Conservation (phyloP, 2,888 invertebrate species). For the Drosophila nr. medialis region DNA sequence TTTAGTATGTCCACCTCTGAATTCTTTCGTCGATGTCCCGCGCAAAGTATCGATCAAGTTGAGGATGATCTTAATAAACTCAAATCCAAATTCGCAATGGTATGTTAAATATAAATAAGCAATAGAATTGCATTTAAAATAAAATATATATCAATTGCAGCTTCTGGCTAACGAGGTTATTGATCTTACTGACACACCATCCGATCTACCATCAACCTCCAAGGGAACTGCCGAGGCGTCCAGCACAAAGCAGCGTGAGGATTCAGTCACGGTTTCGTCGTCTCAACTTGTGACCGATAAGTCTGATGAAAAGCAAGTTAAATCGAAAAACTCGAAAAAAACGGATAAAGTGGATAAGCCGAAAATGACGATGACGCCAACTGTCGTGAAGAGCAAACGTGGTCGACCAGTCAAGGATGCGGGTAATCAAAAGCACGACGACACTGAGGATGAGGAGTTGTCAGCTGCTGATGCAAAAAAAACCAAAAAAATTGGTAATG, state of each 20-base stretch:
- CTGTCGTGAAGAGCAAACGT: too few species aligned
- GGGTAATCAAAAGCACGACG: too few species aligned
- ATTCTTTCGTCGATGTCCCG: conserved; percentile 13
- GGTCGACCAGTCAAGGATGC: too few species aligned
- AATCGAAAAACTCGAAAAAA: too few species aligned
- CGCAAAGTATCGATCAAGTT: conserved; percentile 17
- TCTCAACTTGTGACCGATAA: background rate
- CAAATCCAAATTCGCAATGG: conserved; percentile 25
- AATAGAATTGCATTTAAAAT: background rate
- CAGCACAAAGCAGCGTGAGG: background rate
- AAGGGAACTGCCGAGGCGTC: background rate
- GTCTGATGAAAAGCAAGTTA: too few species aligned
- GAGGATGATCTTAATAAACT: conserved; percentile 33
- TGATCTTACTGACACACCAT: conserved; percentile 12
- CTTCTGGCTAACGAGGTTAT: conserved; percentile 20
- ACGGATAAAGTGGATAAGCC: too few species aligned
- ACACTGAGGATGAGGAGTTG: too few species aligned
- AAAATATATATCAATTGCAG: conserved; percentile 16
- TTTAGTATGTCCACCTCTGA: conserved; percentile 15
- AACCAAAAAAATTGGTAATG: conserved; percentile 6
- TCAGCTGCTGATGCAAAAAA: too few species aligned
- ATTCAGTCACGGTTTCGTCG: background rate
- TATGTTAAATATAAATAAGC: conserved; percentile 17
- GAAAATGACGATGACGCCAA: too few species aligned
- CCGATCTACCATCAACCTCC: conserved; percentile 1